Conservation (phyloP, 2,797 vertebrate species). For the Sebastes kiyomatsui region DNA sequence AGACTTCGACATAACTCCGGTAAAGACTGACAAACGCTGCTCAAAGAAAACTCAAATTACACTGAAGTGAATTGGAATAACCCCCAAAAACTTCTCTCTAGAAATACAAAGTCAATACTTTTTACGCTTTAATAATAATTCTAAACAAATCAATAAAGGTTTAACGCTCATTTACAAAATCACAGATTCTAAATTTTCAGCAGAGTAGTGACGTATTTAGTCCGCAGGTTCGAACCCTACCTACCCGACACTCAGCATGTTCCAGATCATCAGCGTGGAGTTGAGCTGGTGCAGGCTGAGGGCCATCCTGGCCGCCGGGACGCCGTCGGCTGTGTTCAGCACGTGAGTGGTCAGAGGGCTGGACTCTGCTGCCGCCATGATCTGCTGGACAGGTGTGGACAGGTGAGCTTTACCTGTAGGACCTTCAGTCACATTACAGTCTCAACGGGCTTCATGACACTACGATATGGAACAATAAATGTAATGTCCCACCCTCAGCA, state of each 20-base stretch:
- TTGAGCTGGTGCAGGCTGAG: conserved; percentile 81
- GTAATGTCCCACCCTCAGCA: too few relatives aligned
- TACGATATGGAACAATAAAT: not conserved
- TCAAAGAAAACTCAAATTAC: too few relatives aligned
- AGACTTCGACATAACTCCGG: too few relatives aligned
- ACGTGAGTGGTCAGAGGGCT: conserved; percentile 79
- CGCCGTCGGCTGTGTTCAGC: conserved; percentile 75
- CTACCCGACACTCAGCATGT: conserved; percentile 72
- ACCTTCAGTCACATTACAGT: too few relatives aligned
- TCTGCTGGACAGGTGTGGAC: not conserved
- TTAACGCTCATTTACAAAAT: not conserved
- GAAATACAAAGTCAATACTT: not conserved
- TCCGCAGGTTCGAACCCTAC: not conserved
- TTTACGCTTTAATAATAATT: not conserved
- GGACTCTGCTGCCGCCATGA: conserved; percentile 56
- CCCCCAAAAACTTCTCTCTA: too few relatives aligned
- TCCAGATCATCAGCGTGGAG: conserved; percentile 74
- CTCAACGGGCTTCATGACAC: too few relatives aligned
- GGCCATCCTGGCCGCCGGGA: conserved; percentile 71
- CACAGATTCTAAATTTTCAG: not conserved
- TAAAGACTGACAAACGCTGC: too few relatives aligned
- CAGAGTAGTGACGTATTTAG: not conserved
- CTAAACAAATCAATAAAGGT: not conserved
- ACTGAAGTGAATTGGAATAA: not conserved
- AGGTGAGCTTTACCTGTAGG: not conserved